Base-by-base conservation (phyloP, 2,888 invertebrate genomes). In the Therioaphis trifolii region DNA sequence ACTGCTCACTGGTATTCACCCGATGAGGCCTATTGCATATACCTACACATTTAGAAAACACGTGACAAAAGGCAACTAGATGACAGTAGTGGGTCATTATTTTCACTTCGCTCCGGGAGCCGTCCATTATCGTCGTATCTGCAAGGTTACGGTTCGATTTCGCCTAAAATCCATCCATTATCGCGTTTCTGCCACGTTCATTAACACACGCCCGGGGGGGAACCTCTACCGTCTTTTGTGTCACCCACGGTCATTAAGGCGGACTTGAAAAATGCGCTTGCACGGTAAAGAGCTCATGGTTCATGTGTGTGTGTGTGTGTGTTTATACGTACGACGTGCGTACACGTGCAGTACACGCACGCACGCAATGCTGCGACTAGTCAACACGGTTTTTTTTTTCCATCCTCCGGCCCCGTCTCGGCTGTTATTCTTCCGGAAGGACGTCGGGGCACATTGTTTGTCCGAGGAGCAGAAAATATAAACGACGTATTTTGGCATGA, bases 401-500 rank as follows among this genome's bases (percentile, higher is more conserved):
- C 21, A 46, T 9, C 24, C 24, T 55, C 46, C n/a, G n/a, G 5
- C 27, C n/a, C 12, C 11, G n/a, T n/a, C n/a, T 1, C 61, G 46
- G 43, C 27, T 24, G n/a, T 4, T 78, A n/a, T 79, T 58, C 40
- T 79, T 71, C 79, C 71, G 71, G 79, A 46, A 58, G 43, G 58
- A 78, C 58, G 24, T 18, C n/a, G 55, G n/a, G 40, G 66, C 18
- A 18, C 79, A 71, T 82, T 82, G 82, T 82, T 82, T 74, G 82
- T 82, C 35, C 63, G 29, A 82, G 46, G 61, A 3, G 35, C 7
- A 35, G 35, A 35, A 7, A 35, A 35, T 35, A 63, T 74, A 72
- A 74, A 72, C 49, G 52, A 74, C 61, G 72, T 82, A 63, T 82
- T 82, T 82, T 74, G 82, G 82, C 82, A 72, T 63, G 72, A 82